These are phyloP conservation scores for Anas platyrhynchos DNA, from an alignment of 2,113 vertebrate genomes.

Conservation along the genomic window DNA sequence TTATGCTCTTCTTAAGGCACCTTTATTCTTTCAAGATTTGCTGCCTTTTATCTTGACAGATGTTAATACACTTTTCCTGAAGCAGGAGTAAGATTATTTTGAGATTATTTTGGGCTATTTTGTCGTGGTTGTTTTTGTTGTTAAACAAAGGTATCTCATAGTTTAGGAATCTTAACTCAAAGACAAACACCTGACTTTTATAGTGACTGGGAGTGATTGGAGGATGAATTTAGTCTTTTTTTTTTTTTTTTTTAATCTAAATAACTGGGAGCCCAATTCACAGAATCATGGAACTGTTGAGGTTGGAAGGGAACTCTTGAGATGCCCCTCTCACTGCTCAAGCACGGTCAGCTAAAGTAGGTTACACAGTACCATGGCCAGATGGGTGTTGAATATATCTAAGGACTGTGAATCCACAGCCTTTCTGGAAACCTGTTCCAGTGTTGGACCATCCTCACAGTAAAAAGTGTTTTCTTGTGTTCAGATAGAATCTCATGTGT, in stretches of 20 bases:
- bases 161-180: neutral
- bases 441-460: neutral
- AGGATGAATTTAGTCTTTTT: neutral
- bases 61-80: neutral
- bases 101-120: neutral
- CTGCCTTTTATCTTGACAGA: neutral
- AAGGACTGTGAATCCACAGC: neutral
- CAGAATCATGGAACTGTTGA: neutral
- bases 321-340: neutral
- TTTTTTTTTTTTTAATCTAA: neutral
- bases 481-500: neutral
- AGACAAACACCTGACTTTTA: neutral
- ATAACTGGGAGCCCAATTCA: neutral
- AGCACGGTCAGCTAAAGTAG: neutral
- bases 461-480: neutral
- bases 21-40: neutral
- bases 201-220: too few relatives aligned
- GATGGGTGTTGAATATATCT: neutral
- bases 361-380: neutral
- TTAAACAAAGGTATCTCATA: neutral
- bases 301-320: neutral
- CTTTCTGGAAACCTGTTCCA: neutral
- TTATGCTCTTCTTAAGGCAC: neutral
- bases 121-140: neutral
- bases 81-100: neutral